Base-by-base conservation (phyloP, 2,113 vertebrate genomes). In the Tragelaphus scriptus region DNA sequence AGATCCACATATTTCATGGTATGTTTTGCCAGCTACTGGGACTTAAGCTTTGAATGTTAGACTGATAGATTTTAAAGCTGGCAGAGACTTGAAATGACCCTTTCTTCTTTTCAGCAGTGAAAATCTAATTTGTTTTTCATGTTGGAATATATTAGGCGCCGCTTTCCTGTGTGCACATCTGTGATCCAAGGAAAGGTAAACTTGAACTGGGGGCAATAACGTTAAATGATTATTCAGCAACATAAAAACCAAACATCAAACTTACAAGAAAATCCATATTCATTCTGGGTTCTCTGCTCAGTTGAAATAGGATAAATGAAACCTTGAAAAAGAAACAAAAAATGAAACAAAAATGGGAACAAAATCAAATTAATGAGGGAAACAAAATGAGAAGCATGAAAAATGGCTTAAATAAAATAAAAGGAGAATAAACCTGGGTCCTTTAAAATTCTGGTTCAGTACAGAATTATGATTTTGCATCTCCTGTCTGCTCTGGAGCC, bases 191-290 rank as follows among this genome's bases (percentile, higher is more conserved):
- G 79, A 98, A 98, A 96, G 92, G 88, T 88, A 98, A 98, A 98
- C 96, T 96, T 97, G 95, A 98, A 97, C 82, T 81, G 91, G 95
- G 85, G 81, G 86, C 79, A 98, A 94, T 80, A 94, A 90, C 36
- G 51, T 89, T 91, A 97, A 97, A 98, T 98, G 97, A 98, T 95
- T 96, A 98, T 75, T 96, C 98, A 98, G 97, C 96, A 98, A 98
- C 58, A 85, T 98, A 98, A 99, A 98, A 99, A 99, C 97, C 98
- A 98, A 99, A 99, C 98, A 98, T 98, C 94, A 98, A 99, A 99
- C 99, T 99, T 99, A 99, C 99, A 99, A 99, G 99, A 99, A 99
- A 99, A 99, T 99, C 99, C 99, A 99, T 99, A 99, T 99, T 99
- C 99, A 99, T 98, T 99, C 98, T 99, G 99, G 98, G 99, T 99